Conservation (phyloP, 2,888 invertebrate genomes). For the Xylota segnis region DNA sequence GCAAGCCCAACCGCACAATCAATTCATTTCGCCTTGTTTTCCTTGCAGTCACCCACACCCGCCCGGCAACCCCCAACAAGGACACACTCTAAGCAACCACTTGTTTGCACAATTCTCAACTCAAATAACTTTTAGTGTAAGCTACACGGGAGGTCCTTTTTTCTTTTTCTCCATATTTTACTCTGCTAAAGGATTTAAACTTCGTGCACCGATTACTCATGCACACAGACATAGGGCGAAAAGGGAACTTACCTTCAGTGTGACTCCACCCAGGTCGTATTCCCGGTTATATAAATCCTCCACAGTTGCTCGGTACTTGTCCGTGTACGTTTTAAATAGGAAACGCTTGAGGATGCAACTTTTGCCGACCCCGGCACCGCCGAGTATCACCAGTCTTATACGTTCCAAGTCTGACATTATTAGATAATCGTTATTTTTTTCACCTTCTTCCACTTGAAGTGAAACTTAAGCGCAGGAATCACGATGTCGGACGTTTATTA, state of each 20-base stretch:
- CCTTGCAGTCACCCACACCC: background rate
- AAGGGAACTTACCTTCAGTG: conserved; percentile 87
- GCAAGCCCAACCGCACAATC: conserved; percentile 44
- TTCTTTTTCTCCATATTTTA: background rate
- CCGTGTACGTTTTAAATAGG: conserved; percentile 91
- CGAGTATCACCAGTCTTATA: conserved; percentile 92
- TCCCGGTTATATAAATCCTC: conserved; percentile 95
- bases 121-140: conserved; percentile 22
- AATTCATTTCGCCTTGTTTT: conserved; percentile 24
- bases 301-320: conserved; percentile 93
- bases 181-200: conserved; percentile 34
- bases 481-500: conserved; percentile 53
- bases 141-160: background rate
- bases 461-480: conserved; percentile 37
- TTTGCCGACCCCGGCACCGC: conserved; percentile 93
- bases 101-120: conserved; percentile 49
- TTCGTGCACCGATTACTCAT: conserved; percentile 35
- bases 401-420: conserved; percentile 90
- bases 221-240: background rate
- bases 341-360: conserved; percentile 93
- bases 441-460: conserved; percentile 25
- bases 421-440: conserved; percentile 40
- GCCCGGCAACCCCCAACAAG: background rate
- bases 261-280: conserved; percentile 91
- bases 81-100: conserved; percentile 33